A percentile compares a stretch with the other conserved stretches of the same genome.
Conservation (phyloP, 2,888 invertebrate genomes). For the Chirona hameri region DNA sequence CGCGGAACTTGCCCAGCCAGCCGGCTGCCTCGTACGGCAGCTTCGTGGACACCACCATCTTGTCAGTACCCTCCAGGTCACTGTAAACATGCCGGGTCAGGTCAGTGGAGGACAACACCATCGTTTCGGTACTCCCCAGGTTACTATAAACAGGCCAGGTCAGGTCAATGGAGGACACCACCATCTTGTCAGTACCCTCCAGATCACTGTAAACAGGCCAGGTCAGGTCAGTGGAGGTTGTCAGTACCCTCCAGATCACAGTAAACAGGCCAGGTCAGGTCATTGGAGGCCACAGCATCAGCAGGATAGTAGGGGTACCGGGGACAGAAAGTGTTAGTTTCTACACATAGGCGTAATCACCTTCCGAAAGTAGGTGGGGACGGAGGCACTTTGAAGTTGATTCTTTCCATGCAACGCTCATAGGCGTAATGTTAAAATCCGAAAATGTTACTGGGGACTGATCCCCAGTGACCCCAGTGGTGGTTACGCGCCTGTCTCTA, state of each 20-base stretch:
- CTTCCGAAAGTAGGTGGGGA: no score
- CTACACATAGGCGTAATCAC: no score
- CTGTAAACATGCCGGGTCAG: neutral
- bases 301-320: no score
- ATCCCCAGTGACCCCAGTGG: no score
- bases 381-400: no score
- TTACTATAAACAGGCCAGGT: neutral
- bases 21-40: slow-evolving; percentile 7
- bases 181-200: no score
- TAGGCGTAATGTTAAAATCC: no score
- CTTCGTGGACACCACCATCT: neutral
- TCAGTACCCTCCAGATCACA: neutral
- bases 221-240: neutral
- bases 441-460: no score
- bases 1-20: neutral
- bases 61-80: neutral
- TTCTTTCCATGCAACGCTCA: no score
- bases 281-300: no score
- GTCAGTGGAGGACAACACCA: neutral
- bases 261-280: neutral
- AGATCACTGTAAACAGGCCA: neutral
- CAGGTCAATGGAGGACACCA: neutral
- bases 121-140: neutral
- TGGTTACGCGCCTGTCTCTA: no score
- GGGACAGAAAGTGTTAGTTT: no score